Percentiles rank a stretch among this genome's conserved stretches.
These are phyloP conservation scores for Porites evermanni DNA, from an alignment of 92 coral and sea anemone genomes.

Conservation along the genomic window DNA sequence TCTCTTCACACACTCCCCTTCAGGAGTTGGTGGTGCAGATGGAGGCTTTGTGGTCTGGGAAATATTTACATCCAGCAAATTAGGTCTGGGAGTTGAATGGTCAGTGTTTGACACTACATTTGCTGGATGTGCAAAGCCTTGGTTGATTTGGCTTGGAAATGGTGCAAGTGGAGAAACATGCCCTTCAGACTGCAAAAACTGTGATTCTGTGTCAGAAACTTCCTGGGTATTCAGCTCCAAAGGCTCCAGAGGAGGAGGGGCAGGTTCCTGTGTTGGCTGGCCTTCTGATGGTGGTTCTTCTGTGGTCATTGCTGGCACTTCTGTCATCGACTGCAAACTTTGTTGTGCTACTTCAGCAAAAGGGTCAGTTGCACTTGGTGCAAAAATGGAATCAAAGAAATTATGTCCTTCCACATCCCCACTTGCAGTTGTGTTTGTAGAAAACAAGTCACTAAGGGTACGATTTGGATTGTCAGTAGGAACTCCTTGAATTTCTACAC, in stretches of 20 bases:
- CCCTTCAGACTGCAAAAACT: neutral
- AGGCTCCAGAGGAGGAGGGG: slow-evolving; percentile 24
- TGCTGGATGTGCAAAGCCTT: slow-evolving; percentile 14
- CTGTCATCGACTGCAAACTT: neutral
- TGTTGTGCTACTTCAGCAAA: slow-evolving; percentile 50
- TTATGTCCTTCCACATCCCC: slow-evolving; percentile 74
- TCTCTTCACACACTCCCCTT: slow-evolving; percentile 71
- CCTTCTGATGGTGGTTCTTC: slow-evolving; percentile 29
- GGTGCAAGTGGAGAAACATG: slow-evolving; percentile 16
- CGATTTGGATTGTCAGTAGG: slow-evolving; percentile 57
- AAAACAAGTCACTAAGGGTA: slow-evolving; percentile 80
- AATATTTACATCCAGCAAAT: neutral
- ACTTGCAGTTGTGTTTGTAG: slow-evolving; percentile 29
- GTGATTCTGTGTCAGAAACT: neutral
- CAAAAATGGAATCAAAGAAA: slow-evolving; percentile 87
- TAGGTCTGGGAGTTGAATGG: neutral
- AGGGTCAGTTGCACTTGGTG: slow-evolving; percentile 41
- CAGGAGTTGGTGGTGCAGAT: slow-evolving; percentile 76
- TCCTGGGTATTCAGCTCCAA: slow-evolving; percentile 13
- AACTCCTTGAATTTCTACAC: slow-evolving; percentile 48
- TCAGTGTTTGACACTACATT: neutral
- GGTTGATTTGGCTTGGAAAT: neutral
- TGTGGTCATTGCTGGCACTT: neutral
- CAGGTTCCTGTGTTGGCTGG: slow-evolving; percentile 35
- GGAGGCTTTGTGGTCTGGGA: slow-evolving; percentile 23